phyloP scores from a whole-genome alignment of 2,113 vertebrate genomes.

The Rhinolophus ferrumequinum region DNA sequence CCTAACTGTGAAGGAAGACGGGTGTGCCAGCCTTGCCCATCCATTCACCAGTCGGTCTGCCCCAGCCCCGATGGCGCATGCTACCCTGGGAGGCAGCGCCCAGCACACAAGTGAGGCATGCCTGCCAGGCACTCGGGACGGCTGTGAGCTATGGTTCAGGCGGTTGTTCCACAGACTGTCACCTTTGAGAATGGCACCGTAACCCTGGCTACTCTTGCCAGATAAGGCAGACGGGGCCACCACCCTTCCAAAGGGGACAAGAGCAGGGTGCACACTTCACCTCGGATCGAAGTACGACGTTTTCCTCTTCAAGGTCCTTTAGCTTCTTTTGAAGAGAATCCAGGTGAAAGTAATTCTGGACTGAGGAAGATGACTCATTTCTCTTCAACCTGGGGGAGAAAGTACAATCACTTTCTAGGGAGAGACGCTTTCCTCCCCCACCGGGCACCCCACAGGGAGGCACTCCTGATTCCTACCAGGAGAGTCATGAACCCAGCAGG shows the following conservation, averaged over 20 bases:
- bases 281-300: slow-evolving; percentile 95
- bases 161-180: neutral
- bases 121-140: rapidly evolving
- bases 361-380: slow-evolving; percentile 90
- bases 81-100: neutral
- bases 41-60: rapidly evolving
- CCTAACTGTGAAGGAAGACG: rapidly evolving
- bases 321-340: slow-evolving; percentile 98
- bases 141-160: neutral
- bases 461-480: neutral
- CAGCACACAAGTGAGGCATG: rapidly evolving
- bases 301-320: slow-evolving; percentile 98
- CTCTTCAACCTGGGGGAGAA: slow-evolving; percentile 88
- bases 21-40: rapidly evolving
- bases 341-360: slow-evolving; percentile 94
- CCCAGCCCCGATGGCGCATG: rapidly evolving
- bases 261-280: slow-evolving; percentile 76
- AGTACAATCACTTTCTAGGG: neutral
- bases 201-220: rapidly evolving
- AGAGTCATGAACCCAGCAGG: rapidly evolving
- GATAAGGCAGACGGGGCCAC: neutral
- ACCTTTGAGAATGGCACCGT: neutral
- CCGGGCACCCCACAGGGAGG: rapidly evolving
- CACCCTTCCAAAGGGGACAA: neutral
- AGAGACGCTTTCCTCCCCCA: rapidly evolving